Evolutionary conservation across 2,113 vertebrate species (phyloP), one percentile per base, ranked within the genome.

Genomic region (Gasterosteus nipponicus): DNA sequence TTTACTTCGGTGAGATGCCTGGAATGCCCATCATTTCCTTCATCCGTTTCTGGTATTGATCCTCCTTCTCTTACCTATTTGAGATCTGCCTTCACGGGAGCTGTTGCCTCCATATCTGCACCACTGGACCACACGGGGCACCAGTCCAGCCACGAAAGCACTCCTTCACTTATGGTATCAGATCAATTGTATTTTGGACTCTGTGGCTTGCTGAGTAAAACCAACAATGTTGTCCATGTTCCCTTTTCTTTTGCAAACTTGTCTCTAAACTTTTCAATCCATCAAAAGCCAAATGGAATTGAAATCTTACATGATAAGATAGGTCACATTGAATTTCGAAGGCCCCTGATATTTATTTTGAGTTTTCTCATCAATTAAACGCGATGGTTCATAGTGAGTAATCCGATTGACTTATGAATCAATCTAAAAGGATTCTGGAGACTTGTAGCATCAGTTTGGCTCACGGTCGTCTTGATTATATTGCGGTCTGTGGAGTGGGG

Each of bases 21-120:
- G 84, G 65, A 74, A 86, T 88, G 85, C 84, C 90, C 81, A 87
- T 90, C 88, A 90, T 81, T 90, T 86, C 87, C 78, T 85, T 69
- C 63, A 84, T 92, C 79, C 77, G 71, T 75, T 91, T 83, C 89
- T 77, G 73, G 14, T 89, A 91, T 92, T 18, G 90, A 91, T 92
- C 84, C 58, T 83, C 41, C 33, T 87, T 87, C 86, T 75, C 80
- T 51, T 65, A 83, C 86, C 90, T 89, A 88, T 91, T 88, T 86
- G 77, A 88, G 82, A 78, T 84, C 77, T 86, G 86, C 59, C 87
- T 90, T 86, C 70, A 77, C 65, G 64, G 84, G 76, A 89, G 85
- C 80, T 85, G 81, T 63, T 88, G 87, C 72, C 67, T 87, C 78
- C 73, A 82, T 82, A 66, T 89, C 86, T 90, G 87, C 88, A 81